Evolutionary conservation across 92 coral and sea anemone species (phyloP).

Genomic region (Galaxea fascicularis): DNA sequence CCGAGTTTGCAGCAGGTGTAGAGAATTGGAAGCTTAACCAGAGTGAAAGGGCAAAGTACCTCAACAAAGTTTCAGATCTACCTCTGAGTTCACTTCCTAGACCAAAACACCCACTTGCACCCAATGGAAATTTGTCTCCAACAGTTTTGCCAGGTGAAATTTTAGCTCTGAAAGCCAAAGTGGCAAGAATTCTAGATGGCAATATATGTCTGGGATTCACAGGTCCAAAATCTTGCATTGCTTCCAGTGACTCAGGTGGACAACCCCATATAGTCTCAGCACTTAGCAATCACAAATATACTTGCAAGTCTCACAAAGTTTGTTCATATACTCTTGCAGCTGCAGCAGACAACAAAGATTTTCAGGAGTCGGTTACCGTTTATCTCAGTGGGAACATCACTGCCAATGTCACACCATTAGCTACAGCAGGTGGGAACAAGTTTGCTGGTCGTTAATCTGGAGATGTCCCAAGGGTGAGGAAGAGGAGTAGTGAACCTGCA

Average conservation of each 20-base stretch:
- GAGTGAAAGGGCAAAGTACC: conserved; percentile 29
- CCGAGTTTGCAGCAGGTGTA: conserved; percentile 5
- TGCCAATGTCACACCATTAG: conserved; percentile 33
- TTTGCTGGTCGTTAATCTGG: conserved; percentile 52
- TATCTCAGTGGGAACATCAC: conserved; percentile 28
- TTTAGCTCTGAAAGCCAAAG: conserved; percentile 41
- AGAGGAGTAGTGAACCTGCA: not conserved
- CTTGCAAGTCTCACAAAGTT: conserved; percentile 36
- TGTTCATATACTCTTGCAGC: conserved; percentile 59
- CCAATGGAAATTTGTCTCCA: conserved; percentile 3
- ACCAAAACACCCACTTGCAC: conserved; percentile 4
- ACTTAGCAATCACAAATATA: conserved; percentile 23
- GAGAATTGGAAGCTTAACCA: conserved; percentile 41
- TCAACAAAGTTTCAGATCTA: conserved; percentile 24
- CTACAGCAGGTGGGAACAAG: conserved; percentile 42
- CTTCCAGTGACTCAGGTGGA: conserved; percentile 37
- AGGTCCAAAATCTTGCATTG: conserved; percentile 56
- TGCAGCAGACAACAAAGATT: conserved; percentile 60
- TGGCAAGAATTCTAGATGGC: conserved; percentile 47
- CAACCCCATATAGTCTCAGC: conserved; percentile 38
- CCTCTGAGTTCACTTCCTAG: not conserved
- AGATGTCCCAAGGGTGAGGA: conserved; percentile 35
- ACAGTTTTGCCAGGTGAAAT: conserved; percentile 41
- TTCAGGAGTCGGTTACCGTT: conserved; percentile 37
- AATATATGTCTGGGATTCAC: conserved; percentile 41